A percentile compares a stretch with the other conserved stretches of the same genome.
phyloP scores from a whole-genome alignment of 2,888 invertebrate genomes.

The Coronaproctus castanopsis region DNA sequence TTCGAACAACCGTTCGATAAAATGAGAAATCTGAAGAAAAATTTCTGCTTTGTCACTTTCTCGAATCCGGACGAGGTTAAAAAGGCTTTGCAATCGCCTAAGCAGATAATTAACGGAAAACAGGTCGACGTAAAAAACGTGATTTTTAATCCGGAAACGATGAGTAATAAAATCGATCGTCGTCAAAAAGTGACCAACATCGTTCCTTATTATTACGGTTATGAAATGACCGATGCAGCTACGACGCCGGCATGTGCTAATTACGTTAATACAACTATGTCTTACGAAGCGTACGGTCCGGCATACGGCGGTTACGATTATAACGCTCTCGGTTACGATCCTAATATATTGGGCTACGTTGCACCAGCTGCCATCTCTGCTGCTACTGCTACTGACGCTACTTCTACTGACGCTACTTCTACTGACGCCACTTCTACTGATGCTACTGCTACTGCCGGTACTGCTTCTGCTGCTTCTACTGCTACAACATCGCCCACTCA shows the following conservation, averaged over 20 bases:
- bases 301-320: slow-evolving; percentile 19
- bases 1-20: slow-evolving; percentile 43
- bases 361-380: no score
- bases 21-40: slow-evolving; percentile 38
- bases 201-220: slow-evolving; percentile 9
- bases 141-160: slow-evolving; percentile 32
- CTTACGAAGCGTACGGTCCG: slow-evolving; percentile 21
- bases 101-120: slow-evolving; percentile 36
- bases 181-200: slow-evolving; percentile 18
- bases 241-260: slow-evolving; percentile 15
- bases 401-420: no score
- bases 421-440: no score
- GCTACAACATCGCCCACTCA: no score
- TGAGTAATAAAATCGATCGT: slow-evolving; percentile 21
- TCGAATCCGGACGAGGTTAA: slow-evolving; percentile 38
- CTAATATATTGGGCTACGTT: no score
- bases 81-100: slow-evolving; percentile 34
- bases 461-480: no score
- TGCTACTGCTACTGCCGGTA: no score
- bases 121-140: slow-evolving; percentile 36
- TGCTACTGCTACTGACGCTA: no score
- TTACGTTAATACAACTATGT: slow-evolving; percentile 20
- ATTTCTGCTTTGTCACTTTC: slow-evolving; percentile 45
- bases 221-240: slow-evolving; percentile 15
- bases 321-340: slow-evolving; percentile 15